These are phyloP conservation scores for Anthoptus insignis DNA, from an alignment of 2,888 invertebrate genomes.

Conservation along the genomic window DNA sequence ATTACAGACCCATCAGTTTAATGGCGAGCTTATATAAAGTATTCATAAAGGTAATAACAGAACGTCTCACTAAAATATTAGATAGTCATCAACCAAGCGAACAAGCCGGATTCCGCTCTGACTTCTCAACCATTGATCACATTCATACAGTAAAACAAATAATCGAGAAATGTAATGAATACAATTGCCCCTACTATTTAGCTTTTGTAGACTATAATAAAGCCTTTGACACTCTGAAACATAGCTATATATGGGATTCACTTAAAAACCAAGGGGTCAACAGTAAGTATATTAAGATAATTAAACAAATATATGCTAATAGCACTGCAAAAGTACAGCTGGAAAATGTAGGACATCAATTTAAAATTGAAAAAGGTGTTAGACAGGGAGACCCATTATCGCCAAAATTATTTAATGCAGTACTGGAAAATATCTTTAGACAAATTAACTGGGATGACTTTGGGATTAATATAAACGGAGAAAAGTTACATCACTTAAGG, in stretches of 20 bases:
- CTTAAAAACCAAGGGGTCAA: slow-evolving; percentile 4
- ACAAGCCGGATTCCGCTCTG: slow-evolving; percentile 3
- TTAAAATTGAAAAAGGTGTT: slow-evolving; percentile 1
- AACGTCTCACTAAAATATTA: neutral
- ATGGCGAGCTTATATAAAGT: slow-evolving; percentile 10
- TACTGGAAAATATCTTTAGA: slow-evolving; percentile 3
- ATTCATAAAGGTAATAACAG: neutral
- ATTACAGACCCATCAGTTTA: slow-evolving; percentile 32
- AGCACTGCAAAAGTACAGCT: neutral
- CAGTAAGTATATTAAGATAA: slow-evolving; percentile 9
- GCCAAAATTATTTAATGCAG: slow-evolving; percentile 12
- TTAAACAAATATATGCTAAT: neutral
- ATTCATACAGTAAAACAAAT: slow-evolving; percentile 16
- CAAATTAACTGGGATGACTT: neutral
- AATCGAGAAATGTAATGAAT: slow-evolving; percentile 16
- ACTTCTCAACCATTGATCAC: slow-evolving; percentile 12
- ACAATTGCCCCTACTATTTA: slow-evolving; percentile 19
- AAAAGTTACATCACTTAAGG: neutral
- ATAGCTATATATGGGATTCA: slow-evolving; percentile 3
- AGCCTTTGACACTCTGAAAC: slow-evolving; percentile 30
- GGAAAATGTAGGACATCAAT: neutral
- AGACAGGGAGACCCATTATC: slow-evolving; percentile 15
- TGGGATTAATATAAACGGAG: neutral
- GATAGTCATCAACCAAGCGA: slow-evolving; percentile 18
- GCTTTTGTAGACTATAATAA: slow-evolving; percentile 37